Evolutionary conservation across 92 coral and sea anemone genomes (phyloP).

Genomic region (Metridium senile): DNA sequence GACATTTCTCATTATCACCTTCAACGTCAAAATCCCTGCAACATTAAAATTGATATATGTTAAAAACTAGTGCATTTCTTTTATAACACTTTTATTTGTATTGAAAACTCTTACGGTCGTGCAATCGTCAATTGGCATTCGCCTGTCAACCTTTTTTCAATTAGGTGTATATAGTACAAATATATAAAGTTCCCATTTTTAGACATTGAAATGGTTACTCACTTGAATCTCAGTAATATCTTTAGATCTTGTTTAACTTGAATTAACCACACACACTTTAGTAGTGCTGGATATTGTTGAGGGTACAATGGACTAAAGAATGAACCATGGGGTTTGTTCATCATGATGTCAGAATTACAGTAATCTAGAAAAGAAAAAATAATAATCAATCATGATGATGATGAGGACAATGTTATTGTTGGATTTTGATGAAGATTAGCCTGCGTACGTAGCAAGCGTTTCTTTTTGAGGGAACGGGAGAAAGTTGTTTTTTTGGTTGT

Average conservation of each 20-base stretch:
- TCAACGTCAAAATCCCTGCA: slow-evolving; percentile 66
- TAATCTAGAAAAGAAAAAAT: slow-evolving; percentile 22
- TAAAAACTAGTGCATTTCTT: too few relatives aligned
- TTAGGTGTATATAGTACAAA: too few relatives aligned
- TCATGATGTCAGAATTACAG: slow-evolving; percentile 18
- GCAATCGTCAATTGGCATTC: background rate
- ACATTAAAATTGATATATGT: too few relatives aligned
- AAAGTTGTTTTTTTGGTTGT: too few relatives aligned
- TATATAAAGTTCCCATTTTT: too few relatives aligned
- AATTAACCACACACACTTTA: slow-evolving; percentile 74
- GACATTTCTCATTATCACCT: slow-evolving; percentile 48
- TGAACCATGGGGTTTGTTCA: slow-evolving; percentile 31
- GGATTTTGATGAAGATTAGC: too few relatives aligned
- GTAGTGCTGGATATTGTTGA: slow-evolving; percentile 51
- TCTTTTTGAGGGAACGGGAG: too few relatives aligned
- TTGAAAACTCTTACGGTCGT: background rate
- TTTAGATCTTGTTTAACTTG: slow-evolving; percentile 33
- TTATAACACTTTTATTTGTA: too few relatives aligned
- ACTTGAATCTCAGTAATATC: slow-evolving; percentile 56
- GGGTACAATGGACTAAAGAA: slow-evolving; percentile 68
- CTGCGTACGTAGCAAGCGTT: too few relatives aligned
- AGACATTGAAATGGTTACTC: slow-evolving; percentile 21
- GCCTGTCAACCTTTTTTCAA: too few relatives aligned
- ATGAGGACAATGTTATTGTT: background rate
- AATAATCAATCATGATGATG: background rate